Evolutionary conservation across 2,113 vertebrate genomes (phyloP).

Genomic region (Bos javanicus): DNA sequence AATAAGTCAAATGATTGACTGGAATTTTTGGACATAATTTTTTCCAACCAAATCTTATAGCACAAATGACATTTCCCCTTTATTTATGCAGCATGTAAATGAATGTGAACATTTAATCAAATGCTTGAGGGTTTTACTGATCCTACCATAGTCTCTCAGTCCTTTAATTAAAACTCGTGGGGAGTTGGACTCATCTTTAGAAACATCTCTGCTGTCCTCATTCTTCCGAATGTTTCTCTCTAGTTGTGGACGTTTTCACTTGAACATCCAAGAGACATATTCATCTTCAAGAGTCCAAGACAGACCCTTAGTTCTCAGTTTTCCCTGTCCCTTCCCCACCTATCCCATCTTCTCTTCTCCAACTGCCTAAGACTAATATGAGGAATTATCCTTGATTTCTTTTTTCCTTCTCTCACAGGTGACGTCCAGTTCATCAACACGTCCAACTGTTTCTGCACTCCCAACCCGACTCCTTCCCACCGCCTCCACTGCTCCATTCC

Average conservation of each 20-base stretch:
- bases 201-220: background rate
- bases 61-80: background rate
- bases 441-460: background rate
- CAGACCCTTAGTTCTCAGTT: background rate
- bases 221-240: background rate
- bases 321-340: background rate
- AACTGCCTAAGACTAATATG: background rate
- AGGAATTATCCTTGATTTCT: background rate
- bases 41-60: background rate
- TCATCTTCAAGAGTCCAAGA: background rate
- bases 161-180: background rate
- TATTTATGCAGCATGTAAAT: background rate
- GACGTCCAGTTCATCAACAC: background rate
- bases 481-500: background rate
- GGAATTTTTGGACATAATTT: background rate
- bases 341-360: background rate
- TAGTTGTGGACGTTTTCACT: background rate
- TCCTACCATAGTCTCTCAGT: background rate
- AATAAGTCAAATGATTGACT: background rate
- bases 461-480: background rate
- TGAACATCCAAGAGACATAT: background rate
- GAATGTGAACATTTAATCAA: background rate
- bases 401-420: background rate
- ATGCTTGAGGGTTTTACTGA: background rate
- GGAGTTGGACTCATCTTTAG: background rate